Evolutionary conservation across 2,888 invertebrate species (phyloP).

Genomic region (Diaphora mendica): DNA sequence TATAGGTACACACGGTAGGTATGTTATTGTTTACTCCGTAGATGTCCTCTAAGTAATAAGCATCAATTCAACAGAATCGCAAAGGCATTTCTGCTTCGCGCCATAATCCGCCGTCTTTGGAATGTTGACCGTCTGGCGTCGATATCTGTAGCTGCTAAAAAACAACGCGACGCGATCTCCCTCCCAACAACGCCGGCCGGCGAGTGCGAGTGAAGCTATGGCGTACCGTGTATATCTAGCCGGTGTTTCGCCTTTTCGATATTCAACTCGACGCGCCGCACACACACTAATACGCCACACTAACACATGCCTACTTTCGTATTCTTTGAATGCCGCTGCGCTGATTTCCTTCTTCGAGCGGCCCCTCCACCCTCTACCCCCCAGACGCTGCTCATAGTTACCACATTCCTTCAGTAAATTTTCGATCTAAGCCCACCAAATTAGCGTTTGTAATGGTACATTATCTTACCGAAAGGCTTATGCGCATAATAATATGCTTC

Average conservation of each 20-base stretch:
- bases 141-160: slow-evolving; percentile 64
- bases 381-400: slow-evolving; percentile 60
- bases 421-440: slow-evolving; percentile 27
- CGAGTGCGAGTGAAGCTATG: slow-evolving; percentile 69
- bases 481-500: slow-evolving; percentile 34
- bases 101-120: slow-evolving; percentile 77
- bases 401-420: slow-evolving; percentile 39
- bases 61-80: slow-evolving; percentile 78
- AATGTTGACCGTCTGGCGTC: slow-evolving; percentile 80
- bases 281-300: slow-evolving; percentile 68
- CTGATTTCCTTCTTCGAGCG: slow-evolving; percentile 78
- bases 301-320: slow-evolving; percentile 68
- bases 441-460: slow-evolving; percentile 16
- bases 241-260: slow-evolving; percentile 51
- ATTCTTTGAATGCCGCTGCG: slow-evolving; percentile 72
- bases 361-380: slow-evolving; percentile 65
- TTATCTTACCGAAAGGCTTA: slow-evolving; percentile 27
- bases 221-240: slow-evolving; percentile 31
- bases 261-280: slow-evolving; percentile 60
- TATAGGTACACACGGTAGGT: slow-evolving; percentile 35
- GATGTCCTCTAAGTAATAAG: slow-evolving; percentile 70
- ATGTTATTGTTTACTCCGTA: slow-evolving; percentile 42
- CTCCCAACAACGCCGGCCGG: slow-evolving; percentile 59
- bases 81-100: slow-evolving; percentile 82
- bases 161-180: slow-evolving; percentile 63